Base-by-base conservation (phyloP, 2,888 invertebrate genomes). In the Galerucella calmariensis region DNA sequence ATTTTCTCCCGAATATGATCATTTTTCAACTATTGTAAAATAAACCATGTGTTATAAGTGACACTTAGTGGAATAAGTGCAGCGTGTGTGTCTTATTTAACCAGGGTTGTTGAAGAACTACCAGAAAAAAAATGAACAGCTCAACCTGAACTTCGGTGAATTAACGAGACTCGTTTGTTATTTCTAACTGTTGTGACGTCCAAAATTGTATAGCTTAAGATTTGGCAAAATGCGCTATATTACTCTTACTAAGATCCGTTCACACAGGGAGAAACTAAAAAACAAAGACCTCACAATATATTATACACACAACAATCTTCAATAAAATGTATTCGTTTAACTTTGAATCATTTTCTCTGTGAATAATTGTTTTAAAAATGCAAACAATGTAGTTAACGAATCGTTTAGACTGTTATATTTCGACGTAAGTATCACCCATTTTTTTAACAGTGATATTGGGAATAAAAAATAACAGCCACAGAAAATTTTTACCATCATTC, bases 161-260 rank as follows among this genome's bases (percentile, higher is more conserved):
- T 72, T 67, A 72, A 77, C 73, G 69, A 72, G 75, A 74, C 76
- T 74, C 72, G 69, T 72, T 73, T 73, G 72, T 79, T 77, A 76
- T 78, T 80, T 79, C 77, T 81, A 80, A 78, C 76, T 81, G 79
- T 82, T 77, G 81, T 82, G 82, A 78, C 82, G 81, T 83, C 81
- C 82, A 82, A 74, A 70, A 79, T 79, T 81, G 77, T 80, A 80
- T 82, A 79, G 79, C 81, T 81, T 82, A 81, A 79, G 79, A 79
- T 80, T 78, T 80, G 79, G 77, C 77, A 76, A 81, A 76, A 75
- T 76, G 80, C 79, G 80, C 79, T 79, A 77, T 78, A 75, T 79
- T 80, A 80, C 75, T 79, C 80, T 65, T 65, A 65, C 44, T 65
- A 41, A 65, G 46, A 46, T 65, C 41, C 5, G 20, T 65, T 14